Percentiles rank a stretch among this genome's conserved stretches.
Evolutionary conservation across 2,797 vertebrate species (phyloP).

Genomic region (Urosaurus nigricauda): DNA sequence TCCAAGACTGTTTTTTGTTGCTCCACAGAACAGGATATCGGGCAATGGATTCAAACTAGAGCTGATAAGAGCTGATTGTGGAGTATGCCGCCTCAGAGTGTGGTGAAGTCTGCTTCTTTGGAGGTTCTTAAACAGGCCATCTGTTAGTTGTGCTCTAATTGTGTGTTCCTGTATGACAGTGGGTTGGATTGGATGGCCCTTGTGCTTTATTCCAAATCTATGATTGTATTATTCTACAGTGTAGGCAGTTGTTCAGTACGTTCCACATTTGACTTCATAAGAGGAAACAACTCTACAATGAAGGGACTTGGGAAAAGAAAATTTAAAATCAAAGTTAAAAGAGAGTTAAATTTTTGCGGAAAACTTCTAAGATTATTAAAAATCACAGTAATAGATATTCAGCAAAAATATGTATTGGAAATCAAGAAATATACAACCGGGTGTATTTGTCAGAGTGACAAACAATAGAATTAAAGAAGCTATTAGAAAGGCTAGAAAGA

Average conservation of each 20-base stretch:
- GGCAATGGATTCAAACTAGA: no score
- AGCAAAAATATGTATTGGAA: not conserved
- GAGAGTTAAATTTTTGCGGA: not conserved
- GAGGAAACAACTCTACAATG: not conserved
- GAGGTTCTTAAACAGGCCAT: no score
- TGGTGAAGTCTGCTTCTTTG: no score
- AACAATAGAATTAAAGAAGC: not conserved
- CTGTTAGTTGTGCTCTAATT: no score
- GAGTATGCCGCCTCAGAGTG: no score
- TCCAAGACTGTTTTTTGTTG: no score
- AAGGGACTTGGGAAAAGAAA: not conserved
- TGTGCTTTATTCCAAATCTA: no score
- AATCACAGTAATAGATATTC: not conserved
- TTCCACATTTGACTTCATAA: not conserved
- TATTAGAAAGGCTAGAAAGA: not conserved
- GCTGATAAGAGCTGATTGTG: no score
- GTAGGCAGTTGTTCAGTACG: not conserved
- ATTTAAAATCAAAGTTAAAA: constrained; percentile 1
- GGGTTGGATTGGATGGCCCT: no score
- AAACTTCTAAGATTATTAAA: not conserved
- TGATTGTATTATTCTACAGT: not conserved
- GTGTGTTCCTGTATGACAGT: no score
- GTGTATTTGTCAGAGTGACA: not conserved
- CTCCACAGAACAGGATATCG: no score
- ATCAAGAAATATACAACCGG: not conserved